A percentile compares a stretch with the other conserved stretches of the same genome.
phyloP scores from a whole-genome alignment of 2,113 vertebrate species.

The Herpailurus yagouaroundi region DNA sequence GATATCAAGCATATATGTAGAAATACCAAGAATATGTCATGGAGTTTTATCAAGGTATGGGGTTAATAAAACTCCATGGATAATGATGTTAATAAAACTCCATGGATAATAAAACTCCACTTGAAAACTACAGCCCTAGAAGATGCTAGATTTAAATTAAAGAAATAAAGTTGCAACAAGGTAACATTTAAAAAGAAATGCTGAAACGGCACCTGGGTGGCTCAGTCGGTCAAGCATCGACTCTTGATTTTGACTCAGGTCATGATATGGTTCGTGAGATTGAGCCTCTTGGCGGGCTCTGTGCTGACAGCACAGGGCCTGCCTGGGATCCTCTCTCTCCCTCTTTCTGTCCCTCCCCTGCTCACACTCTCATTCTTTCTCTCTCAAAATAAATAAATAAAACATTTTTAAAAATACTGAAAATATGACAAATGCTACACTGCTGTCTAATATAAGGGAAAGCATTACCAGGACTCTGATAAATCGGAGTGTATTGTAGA shows the following conservation, averaged over 20 bases:
- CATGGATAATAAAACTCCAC: not conserved
- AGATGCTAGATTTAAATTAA: constrained; percentile 13
- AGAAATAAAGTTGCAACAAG: not conserved
- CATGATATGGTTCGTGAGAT: too few relatives aligned
- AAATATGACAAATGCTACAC: not conserved
- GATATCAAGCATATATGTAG: not conserved
- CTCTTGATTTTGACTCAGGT: too few relatives aligned
- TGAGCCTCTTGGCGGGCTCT: too few relatives aligned
- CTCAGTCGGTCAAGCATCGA: too few relatives aligned
- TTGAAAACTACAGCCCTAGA: not conserved
- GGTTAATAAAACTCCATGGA: not conserved
- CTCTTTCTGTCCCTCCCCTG: too few relatives aligned
- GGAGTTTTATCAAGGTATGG: not conserved
- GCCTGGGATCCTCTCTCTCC: too few relatives aligned
- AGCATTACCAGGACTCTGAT: not conserved
- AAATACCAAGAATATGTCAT: not conserved
- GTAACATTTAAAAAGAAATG: not conserved
- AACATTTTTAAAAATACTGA: not conserved
- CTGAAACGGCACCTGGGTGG: too few relatives aligned
- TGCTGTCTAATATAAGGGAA: not conserved
- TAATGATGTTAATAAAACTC: not conserved
- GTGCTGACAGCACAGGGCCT: too few relatives aligned
- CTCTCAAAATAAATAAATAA: too few relatives aligned
- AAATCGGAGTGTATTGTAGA: not conserved
- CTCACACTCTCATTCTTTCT: too few relatives aligned